These are phyloP conservation scores for Saimiri boliviensis DNA, from an alignment of 2,113 vertebrate genomes.

Conservation along the genomic window DNA sequence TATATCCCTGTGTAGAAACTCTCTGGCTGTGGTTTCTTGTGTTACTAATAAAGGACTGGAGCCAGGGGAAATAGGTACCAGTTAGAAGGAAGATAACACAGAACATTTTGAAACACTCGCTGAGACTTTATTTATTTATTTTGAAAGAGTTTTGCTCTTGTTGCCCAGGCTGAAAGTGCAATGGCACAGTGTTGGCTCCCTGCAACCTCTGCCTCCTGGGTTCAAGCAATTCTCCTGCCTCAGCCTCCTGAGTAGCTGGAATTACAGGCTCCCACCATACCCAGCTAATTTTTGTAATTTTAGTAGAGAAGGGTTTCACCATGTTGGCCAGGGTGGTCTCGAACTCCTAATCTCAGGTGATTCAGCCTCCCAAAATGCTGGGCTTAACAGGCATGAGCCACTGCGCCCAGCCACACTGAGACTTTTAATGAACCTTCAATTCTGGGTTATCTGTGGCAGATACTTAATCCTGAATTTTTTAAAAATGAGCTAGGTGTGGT, in stretches of 20 bases:
- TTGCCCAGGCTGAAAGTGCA: background rate
- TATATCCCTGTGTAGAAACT: background rate
- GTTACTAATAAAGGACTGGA: background rate
- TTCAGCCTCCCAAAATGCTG: no score
- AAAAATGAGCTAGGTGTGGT: background rate
- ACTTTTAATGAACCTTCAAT: constrained; percentile 28
- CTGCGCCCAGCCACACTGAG: background rate
- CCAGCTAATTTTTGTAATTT: no score
- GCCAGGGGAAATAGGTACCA: background rate
- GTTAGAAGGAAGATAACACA: background rate
- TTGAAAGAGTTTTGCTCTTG: background rate
- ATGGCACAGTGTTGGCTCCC: background rate
- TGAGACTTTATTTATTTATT: background rate
- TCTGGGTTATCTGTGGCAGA: constrained; percentile 1
- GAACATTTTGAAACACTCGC: background rate
- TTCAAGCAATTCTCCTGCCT: background rate
- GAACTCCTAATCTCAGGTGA: no score
- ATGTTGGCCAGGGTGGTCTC: no score
- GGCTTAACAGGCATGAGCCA: no score
- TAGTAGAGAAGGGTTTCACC: no score
- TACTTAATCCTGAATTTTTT: constrained; percentile 29
- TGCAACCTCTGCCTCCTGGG: background rate
- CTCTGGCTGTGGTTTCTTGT: constrained; percentile 34
- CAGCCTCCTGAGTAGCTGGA: background rate
- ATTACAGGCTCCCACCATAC: no score